phyloP scores from a whole-genome alignment of 2,797 vertebrate genomes.

The Mormyrops attenuatus region DNA sequence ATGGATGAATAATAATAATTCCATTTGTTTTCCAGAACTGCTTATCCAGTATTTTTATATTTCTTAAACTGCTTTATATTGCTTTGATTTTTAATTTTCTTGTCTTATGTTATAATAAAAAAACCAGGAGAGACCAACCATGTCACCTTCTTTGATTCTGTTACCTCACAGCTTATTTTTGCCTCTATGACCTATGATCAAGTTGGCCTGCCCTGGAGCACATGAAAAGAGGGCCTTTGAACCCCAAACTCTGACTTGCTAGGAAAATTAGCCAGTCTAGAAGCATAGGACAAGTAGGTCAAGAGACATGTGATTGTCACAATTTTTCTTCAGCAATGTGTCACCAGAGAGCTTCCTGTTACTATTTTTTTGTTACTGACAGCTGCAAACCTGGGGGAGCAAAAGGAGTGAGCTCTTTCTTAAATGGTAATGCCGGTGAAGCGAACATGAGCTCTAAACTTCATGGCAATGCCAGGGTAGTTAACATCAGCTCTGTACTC shows the following conservation, averaged over 20 bases:
- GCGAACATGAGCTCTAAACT: background rate
- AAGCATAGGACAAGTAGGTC: slow-evolving; percentile 16
- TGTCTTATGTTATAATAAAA: background rate
- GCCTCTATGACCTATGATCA: background rate
- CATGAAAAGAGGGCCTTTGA: background rate
- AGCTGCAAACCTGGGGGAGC: slow-evolving; percentile 9
- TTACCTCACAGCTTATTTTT: background rate
- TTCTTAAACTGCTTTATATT: background rate
- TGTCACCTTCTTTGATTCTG: background rate
- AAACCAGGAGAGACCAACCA: background rate
- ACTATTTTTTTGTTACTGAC: slow-evolving; percentile 21
- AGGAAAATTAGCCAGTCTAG: background rate
- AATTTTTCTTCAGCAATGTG: slow-evolving; percentile 17
- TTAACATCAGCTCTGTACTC: background rate
- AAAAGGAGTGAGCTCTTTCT: slow-evolving; percentile 9
- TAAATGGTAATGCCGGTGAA: slow-evolving; percentile 9
- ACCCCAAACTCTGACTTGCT: background rate
- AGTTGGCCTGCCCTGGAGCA: background rate
- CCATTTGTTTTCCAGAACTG: background rate
- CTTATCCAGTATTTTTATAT: background rate
- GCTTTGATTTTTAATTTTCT: background rate
- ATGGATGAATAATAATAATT: background rate
- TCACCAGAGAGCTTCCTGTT: slow-evolving; percentile 13
- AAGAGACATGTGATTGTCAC: slow-evolving; percentile 20
- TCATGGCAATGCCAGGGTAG: background rate